phyloP scores from a whole-genome alignment of 2,113 vertebrate species.

The Atractosteus spatula region DNA sequence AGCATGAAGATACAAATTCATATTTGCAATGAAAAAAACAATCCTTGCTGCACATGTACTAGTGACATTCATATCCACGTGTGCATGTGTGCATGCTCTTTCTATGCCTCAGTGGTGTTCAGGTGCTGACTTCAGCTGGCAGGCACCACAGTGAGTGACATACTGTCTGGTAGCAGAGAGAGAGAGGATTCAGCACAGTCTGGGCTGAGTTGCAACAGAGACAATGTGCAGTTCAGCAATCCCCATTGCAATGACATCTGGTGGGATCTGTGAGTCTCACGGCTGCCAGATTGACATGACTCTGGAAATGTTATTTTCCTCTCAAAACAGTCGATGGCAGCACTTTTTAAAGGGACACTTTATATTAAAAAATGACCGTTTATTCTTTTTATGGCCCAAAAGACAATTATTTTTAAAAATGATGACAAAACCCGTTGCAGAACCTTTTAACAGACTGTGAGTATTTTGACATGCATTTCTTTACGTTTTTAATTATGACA shows the following conservation, averaged over 20 bases:
- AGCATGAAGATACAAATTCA: no score
- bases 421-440: no score
- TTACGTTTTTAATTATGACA: no score
- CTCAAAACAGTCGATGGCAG: no score
- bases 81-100: neutral
- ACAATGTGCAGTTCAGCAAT: conserved; percentile 4
- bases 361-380: no score
- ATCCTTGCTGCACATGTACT: no score
- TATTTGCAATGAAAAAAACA: no score
- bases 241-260: neutral
- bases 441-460: no score
- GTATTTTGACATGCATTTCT: no score
- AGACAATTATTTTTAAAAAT: no score
- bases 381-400: no score
- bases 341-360: no score
- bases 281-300: neutral
- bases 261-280: neutral
- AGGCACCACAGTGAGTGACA: neutral
- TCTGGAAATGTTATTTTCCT: neutral
- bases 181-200: neutral
- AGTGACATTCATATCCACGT: neutral
- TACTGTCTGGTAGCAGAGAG: conserved; percentile 3
- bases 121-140: neutral
- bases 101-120: neutral
- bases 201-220: neutral